Evolutionary conservation across 2,113 vertebrate species (phyloP).

Genomic region (Melospiza melodia): DNA sequence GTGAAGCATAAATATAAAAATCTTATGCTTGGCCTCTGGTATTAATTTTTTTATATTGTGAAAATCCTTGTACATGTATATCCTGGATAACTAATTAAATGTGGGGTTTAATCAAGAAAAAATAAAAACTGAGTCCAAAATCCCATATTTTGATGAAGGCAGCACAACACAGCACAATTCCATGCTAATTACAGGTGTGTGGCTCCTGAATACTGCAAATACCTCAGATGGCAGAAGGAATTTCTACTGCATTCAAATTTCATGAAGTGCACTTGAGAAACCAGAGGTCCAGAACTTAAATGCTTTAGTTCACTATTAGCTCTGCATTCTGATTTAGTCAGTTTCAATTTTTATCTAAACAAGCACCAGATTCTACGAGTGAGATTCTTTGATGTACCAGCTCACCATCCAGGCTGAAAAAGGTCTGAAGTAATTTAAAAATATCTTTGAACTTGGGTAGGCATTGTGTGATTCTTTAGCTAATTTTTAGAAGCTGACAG

Average conservation of each 20-base stretch:
- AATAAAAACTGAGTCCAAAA: background rate
- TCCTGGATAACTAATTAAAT: slow-evolving; percentile 40
- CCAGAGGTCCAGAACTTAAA: background rate
- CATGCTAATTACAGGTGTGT: background rate
- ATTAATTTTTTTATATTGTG: slow-evolving; percentile 35
- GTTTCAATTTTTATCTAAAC: background rate
- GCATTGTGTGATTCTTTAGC: background rate
- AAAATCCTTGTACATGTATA: slow-evolving; percentile 38
- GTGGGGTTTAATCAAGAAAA: slow-evolving; percentile 30
- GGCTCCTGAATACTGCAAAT: background rate
- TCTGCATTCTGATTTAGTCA: background rate
- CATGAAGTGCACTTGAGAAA: background rate
- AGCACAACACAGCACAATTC: background rate
- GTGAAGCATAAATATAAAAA: background rate
- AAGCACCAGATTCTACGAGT: background rate
- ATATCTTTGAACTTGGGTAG: background rate
- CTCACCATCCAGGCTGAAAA: background rate
- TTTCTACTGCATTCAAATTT: background rate
- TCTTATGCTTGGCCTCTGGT: background rate
- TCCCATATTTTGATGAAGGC: background rate
- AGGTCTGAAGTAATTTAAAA: background rate
- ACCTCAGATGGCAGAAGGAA: background rate
- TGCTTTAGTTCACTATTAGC: background rate
- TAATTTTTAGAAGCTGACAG: background rate
- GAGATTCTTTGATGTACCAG: background rate